Evolutionary conservation across 2,888 invertebrate genomes (phyloP).

Genomic region (Diplazon laetatorius): DNA sequence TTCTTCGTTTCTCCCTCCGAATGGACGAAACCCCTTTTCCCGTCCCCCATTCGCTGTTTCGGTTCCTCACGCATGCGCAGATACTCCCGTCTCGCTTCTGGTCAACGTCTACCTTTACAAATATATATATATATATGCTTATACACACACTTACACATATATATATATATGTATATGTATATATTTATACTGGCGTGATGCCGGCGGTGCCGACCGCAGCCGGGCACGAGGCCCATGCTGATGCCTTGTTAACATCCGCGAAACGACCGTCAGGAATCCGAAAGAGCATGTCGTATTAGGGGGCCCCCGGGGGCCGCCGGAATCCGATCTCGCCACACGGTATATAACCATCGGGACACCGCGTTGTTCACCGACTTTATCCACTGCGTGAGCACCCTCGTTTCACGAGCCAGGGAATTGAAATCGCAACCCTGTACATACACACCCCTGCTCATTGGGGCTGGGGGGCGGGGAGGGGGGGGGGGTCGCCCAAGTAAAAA

Average conservation of each 20-base stretch:
- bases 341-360: conserved; percentile 35
- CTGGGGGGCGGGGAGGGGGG: too few relatives aligned
- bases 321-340: conserved; percentile 50
- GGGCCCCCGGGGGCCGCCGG: conserved; percentile 57
- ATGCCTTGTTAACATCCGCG: conserved; percentile 81
- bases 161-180: too few relatives aligned
- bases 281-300: conserved; percentile 81
- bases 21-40: conserved; percentile 64
- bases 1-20: conserved; percentile 70
- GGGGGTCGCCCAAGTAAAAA: too few relatives aligned
- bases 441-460: too few relatives aligned
- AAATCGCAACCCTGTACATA: conserved; percentile 41
- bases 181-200: conserved; percentile 49
- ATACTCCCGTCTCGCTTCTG: conserved; percentile 60
- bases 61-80: conserved; percentile 62
- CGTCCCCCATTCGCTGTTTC: conserved; percentile 57
- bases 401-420: conserved; percentile 31
- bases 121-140: too few relatives aligned
- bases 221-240: conserved; percentile 80
- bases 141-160: too few relatives aligned
- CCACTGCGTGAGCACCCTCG: conserved; percentile 10
- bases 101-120: too few relatives aligned
- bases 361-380: conserved; percentile 35
- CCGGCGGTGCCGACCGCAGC: conserved; percentile 69
- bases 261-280: conserved; percentile 80